Base-by-base conservation (phyloP, 2,113 vertebrate genomes). In the Machaerirhynchus nigripectus region DNA sequence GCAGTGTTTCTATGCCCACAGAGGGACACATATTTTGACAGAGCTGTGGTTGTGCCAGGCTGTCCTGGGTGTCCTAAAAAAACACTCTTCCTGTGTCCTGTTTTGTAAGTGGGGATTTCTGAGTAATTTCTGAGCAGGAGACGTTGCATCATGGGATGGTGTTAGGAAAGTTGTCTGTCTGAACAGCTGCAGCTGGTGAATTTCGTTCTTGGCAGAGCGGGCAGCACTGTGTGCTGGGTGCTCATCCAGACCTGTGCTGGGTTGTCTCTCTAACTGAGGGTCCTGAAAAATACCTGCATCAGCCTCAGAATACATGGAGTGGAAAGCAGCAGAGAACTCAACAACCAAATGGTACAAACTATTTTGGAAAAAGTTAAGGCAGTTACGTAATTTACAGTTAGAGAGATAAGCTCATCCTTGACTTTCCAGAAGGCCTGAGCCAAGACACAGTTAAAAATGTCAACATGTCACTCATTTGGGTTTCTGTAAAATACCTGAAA, bases 41-140 rank as follows among this genome's bases (percentile, higher is more conserved):
- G 94, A 84, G 42, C 73, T 89, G 24, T 70, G 64, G 16, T 44
- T 75, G 47, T 90, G 86, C 90, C 95, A 93, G 80, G 68, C 64
- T 95, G 89, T 93, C 96, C 93, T 93, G 88, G 86, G 88, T 84
- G 86, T 95, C 95, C 91, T 92, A 74, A 90, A 95, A 93, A 15
- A 46, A 3, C 33, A 33, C 22, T 93, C 47, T 95, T 96, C 91
- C 95, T 78, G 76, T 78, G 89, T 93, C 94, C 94, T 96, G 93
- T 96, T 93, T 92, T 80, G 47, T 92, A 96, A 96, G 83, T 30
- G 77, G 89, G 86, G 93, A 96, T 93, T 97, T 97, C 89, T 97
- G 96, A 97, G 93, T 97, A 97, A 97, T 95, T 96, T 91, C 89
- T 84, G 93, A 78, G 89, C 95, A 93, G 95, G 91, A 97, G 96